A percentile compares a stretch with the other conserved stretches of the same genome.
Conservation (phyloP, 2,113 vertebrate species). For the Callithrix jacchus region DNA sequence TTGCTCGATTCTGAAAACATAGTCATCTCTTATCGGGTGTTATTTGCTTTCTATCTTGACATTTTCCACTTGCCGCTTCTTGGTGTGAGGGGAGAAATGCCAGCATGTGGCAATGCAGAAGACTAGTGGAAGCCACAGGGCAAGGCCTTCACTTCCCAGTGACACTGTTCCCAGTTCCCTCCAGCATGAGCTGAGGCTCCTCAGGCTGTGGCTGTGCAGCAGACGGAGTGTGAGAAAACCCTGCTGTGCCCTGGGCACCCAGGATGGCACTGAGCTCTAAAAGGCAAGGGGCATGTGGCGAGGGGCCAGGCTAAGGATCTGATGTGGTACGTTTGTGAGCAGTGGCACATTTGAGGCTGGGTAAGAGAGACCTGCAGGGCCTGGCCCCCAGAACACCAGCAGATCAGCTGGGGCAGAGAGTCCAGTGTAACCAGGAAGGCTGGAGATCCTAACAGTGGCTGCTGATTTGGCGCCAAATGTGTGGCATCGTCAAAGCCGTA, state of each 20-base stretch:
- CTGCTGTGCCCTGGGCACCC: background rate
- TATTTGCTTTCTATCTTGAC: background rate
- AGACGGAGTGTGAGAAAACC: background rate
- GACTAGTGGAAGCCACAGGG: background rate
- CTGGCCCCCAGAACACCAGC: background rate
- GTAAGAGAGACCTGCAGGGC: background rate
- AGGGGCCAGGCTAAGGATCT: background rate
- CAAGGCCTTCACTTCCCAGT: background rate
- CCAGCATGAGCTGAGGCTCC: background rate
- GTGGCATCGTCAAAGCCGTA: background rate
- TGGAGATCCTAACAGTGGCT: background rate
- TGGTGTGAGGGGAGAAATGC: background rate
- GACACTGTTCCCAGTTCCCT: background rate
- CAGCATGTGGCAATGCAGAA: background rate
- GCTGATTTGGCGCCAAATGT: slow-evolving; percentile 17
- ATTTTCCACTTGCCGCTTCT: background rate
- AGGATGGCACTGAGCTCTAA: background rate
- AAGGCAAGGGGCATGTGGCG: background rate
- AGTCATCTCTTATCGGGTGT: background rate
- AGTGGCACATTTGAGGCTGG: background rate
- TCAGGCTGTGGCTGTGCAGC: background rate
- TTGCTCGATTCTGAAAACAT: background rate
- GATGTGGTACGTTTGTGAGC: background rate
- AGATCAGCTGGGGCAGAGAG: background rate
- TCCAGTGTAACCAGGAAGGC: slow-evolving; percentile 20